Evolutionary conservation across 1,140 invertebrate genomes (phyloP).

Genomic region (Diuraphis noxia): DNA sequence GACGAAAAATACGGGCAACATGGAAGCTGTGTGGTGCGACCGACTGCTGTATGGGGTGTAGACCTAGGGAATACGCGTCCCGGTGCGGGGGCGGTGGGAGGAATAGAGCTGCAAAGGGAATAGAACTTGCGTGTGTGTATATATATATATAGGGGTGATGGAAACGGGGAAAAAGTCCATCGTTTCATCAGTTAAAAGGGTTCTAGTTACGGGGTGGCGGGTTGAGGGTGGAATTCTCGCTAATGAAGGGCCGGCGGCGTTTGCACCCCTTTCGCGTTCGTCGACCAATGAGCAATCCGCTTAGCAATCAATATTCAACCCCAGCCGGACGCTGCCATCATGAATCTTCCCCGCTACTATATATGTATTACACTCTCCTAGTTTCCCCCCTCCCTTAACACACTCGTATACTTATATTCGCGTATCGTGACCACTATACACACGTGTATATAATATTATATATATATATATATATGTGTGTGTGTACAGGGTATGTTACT

Average conservation of each 20-base stretch:
- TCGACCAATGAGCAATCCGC: conserved; percentile 53
- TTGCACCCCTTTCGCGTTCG: conserved; percentile 49
- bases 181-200: conserved; percentile 53
- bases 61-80: background rate
- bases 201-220: background rate
- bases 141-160: background rate
- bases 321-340: conserved; percentile 52
- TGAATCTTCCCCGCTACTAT: conserved; percentile 39
- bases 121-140: background rate
- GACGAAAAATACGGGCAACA: conserved; percentile 18
- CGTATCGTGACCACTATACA: background rate
- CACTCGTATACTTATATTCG: background rate
- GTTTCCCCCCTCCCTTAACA: background rate
- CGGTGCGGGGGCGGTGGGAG: background rate
- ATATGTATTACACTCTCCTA: conserved; percentile 18
- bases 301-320: conserved; percentile 53
- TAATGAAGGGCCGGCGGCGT: conserved; percentile 52
- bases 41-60: background rate
- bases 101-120: background rate
- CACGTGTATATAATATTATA: background rate
- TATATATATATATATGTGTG: background rate
- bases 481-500: background rate
- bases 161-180: conserved; percentile 25
- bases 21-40: background rate
- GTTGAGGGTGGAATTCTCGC: conserved; percentile 33